These are phyloP conservation scores for Lepisosteus osseus DNA, from an alignment of 2,113 vertebrate genomes.

Conservation along the genomic window DNA sequence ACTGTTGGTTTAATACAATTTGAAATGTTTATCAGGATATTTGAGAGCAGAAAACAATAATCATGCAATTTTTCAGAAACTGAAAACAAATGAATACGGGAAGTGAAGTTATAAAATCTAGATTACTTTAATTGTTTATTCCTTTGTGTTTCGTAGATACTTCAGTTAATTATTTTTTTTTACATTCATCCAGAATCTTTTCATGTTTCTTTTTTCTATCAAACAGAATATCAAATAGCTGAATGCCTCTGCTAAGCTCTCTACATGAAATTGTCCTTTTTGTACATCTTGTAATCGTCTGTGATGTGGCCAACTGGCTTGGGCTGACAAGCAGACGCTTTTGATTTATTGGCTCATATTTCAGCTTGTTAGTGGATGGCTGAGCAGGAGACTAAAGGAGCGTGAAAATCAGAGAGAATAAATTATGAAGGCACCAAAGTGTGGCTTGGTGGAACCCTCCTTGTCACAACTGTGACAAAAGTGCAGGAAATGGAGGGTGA, in stretches of 20 bases:
- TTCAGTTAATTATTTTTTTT: slow-evolving; percentile 6
- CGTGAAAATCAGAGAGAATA: slow-evolving; percentile 80
- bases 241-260: slow-evolving; percentile 59
- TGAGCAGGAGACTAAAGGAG: slow-evolving; percentile 77
- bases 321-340: slow-evolving; percentile 78
- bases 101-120: not conserved
- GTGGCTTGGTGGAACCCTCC: slow-evolving; percentile 70
- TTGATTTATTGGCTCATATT: slow-evolving; percentile 92
- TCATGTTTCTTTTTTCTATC: slow-evolving; percentile 65
- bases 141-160: not conserved
- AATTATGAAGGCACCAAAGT: slow-evolving; percentile 78
- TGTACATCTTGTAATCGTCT: slow-evolving; percentile 73
- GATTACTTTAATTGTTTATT: slow-evolving; percentile 2
- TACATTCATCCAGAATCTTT: slow-evolving; percentile 35
- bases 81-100: not conserved
- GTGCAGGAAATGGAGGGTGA: slow-evolving; percentile 67
- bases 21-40: slow-evolving; percentile 50
- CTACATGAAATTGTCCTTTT: slow-evolving; percentile 70
- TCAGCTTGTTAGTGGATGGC: slow-evolving; percentile 83
- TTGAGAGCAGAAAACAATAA: slow-evolving; percentile 31
- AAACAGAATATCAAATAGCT: slow-evolving; percentile 69
- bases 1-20: slow-evolving; percentile 48
- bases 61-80: too few species aligned
- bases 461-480: slow-evolving; percentile 69
- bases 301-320: slow-evolving; percentile 85